Conservation (phyloP, 2,888 invertebrate genomes). For the Autographa pulchrina region DNA sequence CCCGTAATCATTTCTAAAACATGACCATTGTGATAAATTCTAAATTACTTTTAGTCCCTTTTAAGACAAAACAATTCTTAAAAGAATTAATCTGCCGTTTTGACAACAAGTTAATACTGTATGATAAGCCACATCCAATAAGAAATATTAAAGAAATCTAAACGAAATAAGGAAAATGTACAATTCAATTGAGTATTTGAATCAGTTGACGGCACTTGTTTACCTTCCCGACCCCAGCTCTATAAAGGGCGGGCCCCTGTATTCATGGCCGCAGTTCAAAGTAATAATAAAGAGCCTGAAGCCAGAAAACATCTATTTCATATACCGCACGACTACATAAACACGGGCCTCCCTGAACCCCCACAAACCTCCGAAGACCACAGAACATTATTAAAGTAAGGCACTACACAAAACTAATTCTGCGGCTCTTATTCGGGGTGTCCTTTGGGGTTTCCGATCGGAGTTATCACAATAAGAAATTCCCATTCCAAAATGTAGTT, state of each 20-base stretch:
- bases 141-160: slow-evolving; percentile 67
- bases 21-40: slow-evolving; percentile 66
- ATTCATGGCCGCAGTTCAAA: slow-evolving; percentile 80
- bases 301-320: slow-evolving; percentile 88
- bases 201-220: slow-evolving; percentile 84
- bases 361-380: slow-evolving; percentile 84
- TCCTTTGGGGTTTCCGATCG: slow-evolving; percentile 76
- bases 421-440: slow-evolving; percentile 77
- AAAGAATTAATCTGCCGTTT: slow-evolving; percentile 31
- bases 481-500: slow-evolving; percentile 64
- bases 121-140: slow-evolving; percentile 43
- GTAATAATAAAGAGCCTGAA: slow-evolving; percentile 89
- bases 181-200: slow-evolving; percentile 80
- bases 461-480: slow-evolving; percentile 72
- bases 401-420: slow-evolving; percentile 86
- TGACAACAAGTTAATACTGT: slow-evolving; percentile 38
- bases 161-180: slow-evolving; percentile 75
- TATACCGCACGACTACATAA: slow-evolving; percentile 82
- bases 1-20: slow-evolving; percentile 73
- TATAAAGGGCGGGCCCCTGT: slow-evolving; percentile 71
- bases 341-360: slow-evolving; percentile 78
- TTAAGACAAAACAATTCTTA: slow-evolving; percentile 44
- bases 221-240: slow-evolving; percentile 81
- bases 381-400: slow-evolving; percentile 86
- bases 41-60: slow-evolving; percentile 46